phyloP scores from a whole-genome alignment of 2,113 vertebrate genomes.

The Pseudorhombus dupliciocellatus region DNA sequence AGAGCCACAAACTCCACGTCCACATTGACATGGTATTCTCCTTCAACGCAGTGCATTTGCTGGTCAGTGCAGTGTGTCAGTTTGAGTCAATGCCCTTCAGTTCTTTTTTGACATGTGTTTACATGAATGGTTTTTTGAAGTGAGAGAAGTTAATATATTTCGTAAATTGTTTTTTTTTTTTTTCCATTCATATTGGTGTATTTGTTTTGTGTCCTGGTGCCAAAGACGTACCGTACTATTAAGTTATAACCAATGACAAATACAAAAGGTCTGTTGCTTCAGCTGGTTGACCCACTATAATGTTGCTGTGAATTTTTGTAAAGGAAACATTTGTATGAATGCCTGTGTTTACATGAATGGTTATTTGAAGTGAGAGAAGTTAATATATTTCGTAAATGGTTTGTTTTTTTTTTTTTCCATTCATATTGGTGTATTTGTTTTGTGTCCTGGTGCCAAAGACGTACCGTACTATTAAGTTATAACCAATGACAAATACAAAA shows the following conservation, averaged over 20 bases:
- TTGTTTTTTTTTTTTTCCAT: conserved; percentile 59
- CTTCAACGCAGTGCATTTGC: conserved; percentile 69
- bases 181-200: conserved; percentile 59
- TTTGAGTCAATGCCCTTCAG: conserved; percentile 46
- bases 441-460: conserved; percentile 80
- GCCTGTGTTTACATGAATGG: conserved; percentile 78
- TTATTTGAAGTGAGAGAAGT: conserved; percentile 79
- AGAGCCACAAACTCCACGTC: not conserved
- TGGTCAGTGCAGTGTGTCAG: conserved; percentile 71
- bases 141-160: conserved; percentile 85
- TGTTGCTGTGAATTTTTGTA: conserved; percentile 82
- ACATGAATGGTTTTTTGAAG: conserved; percentile 80
- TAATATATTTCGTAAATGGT: conserved; percentile 81
- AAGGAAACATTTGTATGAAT: conserved; percentile 77
- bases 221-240: conserved; percentile 81
- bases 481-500: conserved; percentile 61
- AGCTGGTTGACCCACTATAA: conserved; percentile 75
- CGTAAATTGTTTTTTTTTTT: conserved; percentile 39
- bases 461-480: conserved; percentile 80
- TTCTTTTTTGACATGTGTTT: conserved; percentile 76
- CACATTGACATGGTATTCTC: conserved; percentile 31
- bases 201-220: conserved; percentile 73
- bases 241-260: conserved; percentile 76
- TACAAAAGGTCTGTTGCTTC: conserved; percentile 65
- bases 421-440: conserved; percentile 65